Percentiles rank a stretch among this genome's conserved stretches.
Conservation (phyloP, 2,113 vertebrate species). For the Nycticorax nycticorax region DNA sequence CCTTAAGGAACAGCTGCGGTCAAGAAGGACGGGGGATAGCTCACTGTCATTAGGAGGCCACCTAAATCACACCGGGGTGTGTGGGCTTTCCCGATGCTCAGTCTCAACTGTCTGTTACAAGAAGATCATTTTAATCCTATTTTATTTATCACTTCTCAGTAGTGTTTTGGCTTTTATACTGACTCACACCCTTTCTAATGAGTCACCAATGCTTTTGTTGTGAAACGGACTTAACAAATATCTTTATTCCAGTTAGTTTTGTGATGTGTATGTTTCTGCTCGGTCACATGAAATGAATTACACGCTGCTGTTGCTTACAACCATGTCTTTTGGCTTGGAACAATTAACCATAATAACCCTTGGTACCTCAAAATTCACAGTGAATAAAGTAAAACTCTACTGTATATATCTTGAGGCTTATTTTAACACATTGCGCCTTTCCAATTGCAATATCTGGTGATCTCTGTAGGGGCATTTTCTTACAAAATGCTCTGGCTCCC, state of each 20-base stretch:
- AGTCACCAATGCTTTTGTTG: neutral
- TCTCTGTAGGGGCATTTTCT: neutral
- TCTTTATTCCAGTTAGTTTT: neutral
- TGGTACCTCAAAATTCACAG: neutral
- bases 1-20: conserved; percentile 8
- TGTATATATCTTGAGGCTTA: neutral
- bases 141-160: neutral
- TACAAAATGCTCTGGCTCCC: neutral
- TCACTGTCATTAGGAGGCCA: neutral
- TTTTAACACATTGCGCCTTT: neutral
- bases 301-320: neutral
- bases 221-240: neutral
- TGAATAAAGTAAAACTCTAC: neutral
- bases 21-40: neutral
- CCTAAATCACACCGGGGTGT: neutral
- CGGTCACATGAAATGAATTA: neutral
- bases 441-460: neutral
- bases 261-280: neutral
- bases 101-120: conserved; percentile 7
- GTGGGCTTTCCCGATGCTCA: neutral
- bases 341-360: neutral
- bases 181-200: neutral
- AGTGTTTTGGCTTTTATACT: conserved; percentile 1
- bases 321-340: neutral
- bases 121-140: conserved; percentile 45